Percentiles rank a stretch among this genome's conserved stretches.
phyloP scores from a whole-genome alignment of 1,140 invertebrate species.

The Papilio xuthus region DNA sequence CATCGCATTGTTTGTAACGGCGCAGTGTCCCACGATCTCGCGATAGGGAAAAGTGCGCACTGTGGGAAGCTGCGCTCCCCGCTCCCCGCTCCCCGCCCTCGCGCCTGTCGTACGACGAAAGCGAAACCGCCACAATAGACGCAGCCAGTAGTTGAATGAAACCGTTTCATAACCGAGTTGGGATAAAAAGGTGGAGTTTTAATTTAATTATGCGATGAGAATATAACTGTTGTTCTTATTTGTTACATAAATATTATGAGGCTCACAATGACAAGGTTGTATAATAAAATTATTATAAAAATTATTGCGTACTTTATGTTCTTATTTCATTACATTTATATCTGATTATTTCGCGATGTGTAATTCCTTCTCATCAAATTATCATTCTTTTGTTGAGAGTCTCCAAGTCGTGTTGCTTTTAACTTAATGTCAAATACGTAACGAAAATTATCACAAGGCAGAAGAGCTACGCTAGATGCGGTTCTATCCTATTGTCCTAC shows the following conservation, averaged over 20 bases:
- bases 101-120: slow-evolving; percentile 48
- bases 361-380: background rate
- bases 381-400: background rate
- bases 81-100: background rate
- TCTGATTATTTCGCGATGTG: background rate
- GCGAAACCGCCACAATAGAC: slow-evolving; percentile 68
- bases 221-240: slow-evolving; percentile 25
- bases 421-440: background rate
- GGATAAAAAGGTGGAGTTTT: slow-evolving; percentile 29
- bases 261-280: background rate
- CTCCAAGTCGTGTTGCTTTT: background rate
- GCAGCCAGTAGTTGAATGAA: slow-evolving; percentile 27
- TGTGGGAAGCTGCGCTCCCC: slow-evolving; percentile 58
- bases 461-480: background rate
- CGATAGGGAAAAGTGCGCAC: slow-evolving; percentile 74
- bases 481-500: background rate
- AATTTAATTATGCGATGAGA: slow-evolving; percentile 36
- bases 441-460: background rate
- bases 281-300: background rate
- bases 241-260: slow-evolving; percentile 32
- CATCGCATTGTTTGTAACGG: slow-evolving; percentile 64
- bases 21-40: slow-evolving; percentile 67
- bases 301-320: background rate
- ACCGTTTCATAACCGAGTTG: slow-evolving; percentile 18
- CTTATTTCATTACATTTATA: background rate